phyloP scores from a whole-genome alignment of 2,888 invertebrate species.

The Gerosis bhagava region DNA sequence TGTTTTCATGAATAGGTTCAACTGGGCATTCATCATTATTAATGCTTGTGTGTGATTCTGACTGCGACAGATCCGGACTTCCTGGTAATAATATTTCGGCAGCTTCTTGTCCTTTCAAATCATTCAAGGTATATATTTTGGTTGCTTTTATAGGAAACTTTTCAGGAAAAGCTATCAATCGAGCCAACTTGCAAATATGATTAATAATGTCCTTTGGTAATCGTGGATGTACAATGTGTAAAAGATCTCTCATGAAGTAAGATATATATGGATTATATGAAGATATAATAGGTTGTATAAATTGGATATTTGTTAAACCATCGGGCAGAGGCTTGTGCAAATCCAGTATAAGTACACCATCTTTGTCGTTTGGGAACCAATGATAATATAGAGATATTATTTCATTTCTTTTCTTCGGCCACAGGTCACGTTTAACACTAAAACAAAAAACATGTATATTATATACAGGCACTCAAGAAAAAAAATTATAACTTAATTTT shows the following conservation, averaged over 20 bases:
- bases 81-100: no score
- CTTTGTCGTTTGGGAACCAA: constrained; percentile 65
- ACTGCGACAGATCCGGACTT: no score
- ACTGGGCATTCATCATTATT: no score
- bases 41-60: no score
- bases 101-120: constrained; percentile 52
- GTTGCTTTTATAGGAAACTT: constrained; percentile 42
- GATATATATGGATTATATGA: constrained; percentile 62
- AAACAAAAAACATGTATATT: constrained; percentile 18
- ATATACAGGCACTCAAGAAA: no score
- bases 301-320: constrained; percentile 56
- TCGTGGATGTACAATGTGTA: constrained; percentile 54
- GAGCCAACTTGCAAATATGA: constrained; percentile 55
- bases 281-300: constrained; percentile 61
- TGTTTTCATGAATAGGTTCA: no score
- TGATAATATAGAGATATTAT: constrained; percentile 56
- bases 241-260: constrained; percentile 58
- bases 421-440: constrained; percentile 4
- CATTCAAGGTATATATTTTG: constrained; percentile 69
- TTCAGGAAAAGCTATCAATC: constrained; percentile 58
- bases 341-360: constrained; percentile 54
- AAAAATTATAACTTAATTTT: no score
- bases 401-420: constrained; percentile 50
- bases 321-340: constrained; percentile 56
- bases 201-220: constrained; percentile 47